Conservation (phyloP, 53 echinoderm and acorn worm genomes). For the Patiria pectinifera region DNA sequence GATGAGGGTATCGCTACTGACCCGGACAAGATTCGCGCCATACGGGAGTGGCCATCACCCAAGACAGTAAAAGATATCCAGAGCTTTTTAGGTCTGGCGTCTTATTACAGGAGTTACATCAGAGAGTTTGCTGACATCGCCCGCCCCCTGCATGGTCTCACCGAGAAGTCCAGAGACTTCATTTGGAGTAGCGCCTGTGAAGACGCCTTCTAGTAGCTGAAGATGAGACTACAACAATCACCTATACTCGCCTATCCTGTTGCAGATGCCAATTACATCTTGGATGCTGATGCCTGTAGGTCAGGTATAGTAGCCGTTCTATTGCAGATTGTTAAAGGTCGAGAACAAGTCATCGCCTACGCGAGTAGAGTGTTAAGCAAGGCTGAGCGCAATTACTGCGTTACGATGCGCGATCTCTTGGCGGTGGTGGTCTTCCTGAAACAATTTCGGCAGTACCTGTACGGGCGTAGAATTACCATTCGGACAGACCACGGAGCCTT, state of each 20-base stretch:
- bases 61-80: slow-evolving; percentile 9
- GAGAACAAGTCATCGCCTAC: no score
- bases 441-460: slow-evolving; percentile 9
- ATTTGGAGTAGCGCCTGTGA: slow-evolving; percentile 10
- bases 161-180: slow-evolving; percentile 21
- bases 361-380: no score
- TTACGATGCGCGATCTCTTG: no score
- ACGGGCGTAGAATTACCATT: no score
- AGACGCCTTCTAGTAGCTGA: slow-evolving; percentile 1
- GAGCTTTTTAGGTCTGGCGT: slow-evolving; percentile 27
- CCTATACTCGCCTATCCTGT: slow-evolving; percentile 7
- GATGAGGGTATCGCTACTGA: slow-evolving; percentile 35
- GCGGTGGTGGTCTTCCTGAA: neutral
- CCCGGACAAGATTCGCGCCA: slow-evolving; percentile 15
- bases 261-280: neutral
- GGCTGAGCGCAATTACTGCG: no score
- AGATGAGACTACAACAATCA: neutral
- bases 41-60: slow-evolving; percentile 37
- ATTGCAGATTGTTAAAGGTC: no score
- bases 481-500: no score
- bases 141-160: slow-evolving; percentile 19
- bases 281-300: no score
- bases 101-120: slow-evolving; percentile 27
- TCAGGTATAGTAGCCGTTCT: no score
- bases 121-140: slow-evolving; percentile 7